Percentiles rank a stretch among this genome's conserved stretches.
Conservation (phyloP, 2,888 invertebrate genomes). For the Leucophenga montana region DNA sequence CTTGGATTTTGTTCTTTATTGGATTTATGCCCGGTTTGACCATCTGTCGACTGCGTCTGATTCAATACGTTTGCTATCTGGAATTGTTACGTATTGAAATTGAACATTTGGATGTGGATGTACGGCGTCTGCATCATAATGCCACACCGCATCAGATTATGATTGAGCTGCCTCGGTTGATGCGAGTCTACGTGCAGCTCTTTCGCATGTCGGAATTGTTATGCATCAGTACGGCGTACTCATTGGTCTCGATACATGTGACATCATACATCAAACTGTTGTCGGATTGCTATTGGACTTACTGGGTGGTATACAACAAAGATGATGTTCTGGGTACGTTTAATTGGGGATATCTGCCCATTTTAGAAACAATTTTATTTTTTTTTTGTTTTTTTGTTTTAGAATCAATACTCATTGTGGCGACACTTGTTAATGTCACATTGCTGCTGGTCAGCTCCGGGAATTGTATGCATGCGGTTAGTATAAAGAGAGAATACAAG, state of each 20-base stretch:
- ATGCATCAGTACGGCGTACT: conserved; percentile 34
- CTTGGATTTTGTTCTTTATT: conserved; percentile 34
- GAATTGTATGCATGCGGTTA: conserved; percentile 53
- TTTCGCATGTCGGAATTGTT: conserved; percentile 38
- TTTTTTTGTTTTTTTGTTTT: conserved; percentile 10
- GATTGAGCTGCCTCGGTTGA: conserved; percentile 32
- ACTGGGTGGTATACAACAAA: conserved; percentile 44
- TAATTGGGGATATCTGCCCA: background rate
- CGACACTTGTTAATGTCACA: conserved; percentile 46
- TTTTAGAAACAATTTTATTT: background rate
- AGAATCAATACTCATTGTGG: conserved; percentile 48
- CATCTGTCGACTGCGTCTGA: conserved; percentile 39
- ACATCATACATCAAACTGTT: conserved; percentile 42
- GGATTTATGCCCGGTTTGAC: conserved; percentile 39
- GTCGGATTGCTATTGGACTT: conserved; percentile 48
- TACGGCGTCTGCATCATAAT: conserved; percentile 16
- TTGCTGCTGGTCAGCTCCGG: conserved; percentile 47
- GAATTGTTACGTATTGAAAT: conserved; percentile 42
- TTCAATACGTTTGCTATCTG: conserved; percentile 43
- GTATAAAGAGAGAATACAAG: background rate
- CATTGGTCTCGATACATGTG: conserved; percentile 38
- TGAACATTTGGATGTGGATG: conserved; percentile 39
- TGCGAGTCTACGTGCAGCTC: conserved; percentile 40
- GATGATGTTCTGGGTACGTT: conserved; percentile 33
- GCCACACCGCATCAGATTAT: background rate